Percentiles rank a stretch among this genome's conserved stretches.
These are phyloP conservation scores for Origma solitaria DNA, from an alignment of 2,113 vertebrate genomes.

Conservation along the genomic window DNA sequence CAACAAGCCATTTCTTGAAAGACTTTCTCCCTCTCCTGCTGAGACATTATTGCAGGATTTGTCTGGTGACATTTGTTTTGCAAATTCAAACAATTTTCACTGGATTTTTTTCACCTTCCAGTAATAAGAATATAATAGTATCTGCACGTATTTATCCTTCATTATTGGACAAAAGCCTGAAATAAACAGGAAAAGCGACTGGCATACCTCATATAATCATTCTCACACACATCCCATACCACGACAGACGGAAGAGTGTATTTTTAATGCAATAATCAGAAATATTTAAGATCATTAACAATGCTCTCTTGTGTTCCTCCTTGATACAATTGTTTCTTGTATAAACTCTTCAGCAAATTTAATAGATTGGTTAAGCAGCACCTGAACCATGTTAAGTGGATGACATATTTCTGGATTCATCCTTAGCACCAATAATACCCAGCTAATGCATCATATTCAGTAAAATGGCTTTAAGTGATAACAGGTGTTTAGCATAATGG, in stretches of 20 bases:
- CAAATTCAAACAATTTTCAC: neutral
- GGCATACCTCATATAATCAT: neutral
- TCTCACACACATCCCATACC: neutral
- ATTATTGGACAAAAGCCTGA: neutral
- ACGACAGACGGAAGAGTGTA: neutral
- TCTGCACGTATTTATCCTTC: neutral
- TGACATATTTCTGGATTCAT: neutral
- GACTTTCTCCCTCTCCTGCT: neutral
- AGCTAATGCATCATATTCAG: slow-evolving; percentile 28
- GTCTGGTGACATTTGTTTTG: neutral
- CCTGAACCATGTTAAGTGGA: slow-evolving; percentile 6
- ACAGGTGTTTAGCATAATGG: slow-evolving; percentile 58
- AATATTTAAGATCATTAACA: slow-evolving; percentile 24
- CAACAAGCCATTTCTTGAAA: neutral
- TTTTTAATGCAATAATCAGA: neutral
- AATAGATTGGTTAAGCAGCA: neutral
- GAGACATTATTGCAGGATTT: neutral
- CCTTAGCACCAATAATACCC: neutral
- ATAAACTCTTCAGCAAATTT: neutral
- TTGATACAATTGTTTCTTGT: neutral
- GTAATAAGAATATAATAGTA: neutral
- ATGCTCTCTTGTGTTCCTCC: neutral
- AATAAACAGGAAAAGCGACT: neutral
- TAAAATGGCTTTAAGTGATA: slow-evolving; percentile 36
- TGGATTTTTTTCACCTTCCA: neutral